These are phyloP conservation scores for Climacteris rufus DNA, from an alignment of 2,113 vertebrate genomes.

Conservation along the genomic window DNA sequence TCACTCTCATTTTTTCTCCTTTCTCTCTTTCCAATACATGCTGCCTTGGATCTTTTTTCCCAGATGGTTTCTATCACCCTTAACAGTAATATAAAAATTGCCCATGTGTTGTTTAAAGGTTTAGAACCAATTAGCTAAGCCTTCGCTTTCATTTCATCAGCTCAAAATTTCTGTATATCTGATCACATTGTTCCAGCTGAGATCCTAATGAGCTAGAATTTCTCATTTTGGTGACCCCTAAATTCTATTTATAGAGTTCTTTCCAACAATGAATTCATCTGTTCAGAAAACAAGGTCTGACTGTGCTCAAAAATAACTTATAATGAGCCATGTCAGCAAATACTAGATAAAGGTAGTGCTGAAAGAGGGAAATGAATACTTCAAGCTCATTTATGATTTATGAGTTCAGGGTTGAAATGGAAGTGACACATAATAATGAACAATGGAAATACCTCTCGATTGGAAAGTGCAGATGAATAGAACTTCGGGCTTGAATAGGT, in stretches of 20 bases:
- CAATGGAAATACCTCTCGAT: slow-evolving; percentile 33
- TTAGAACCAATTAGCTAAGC: not conserved
- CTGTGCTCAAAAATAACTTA: slow-evolving; percentile 48
- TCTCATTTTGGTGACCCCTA: slow-evolving; percentile 50
- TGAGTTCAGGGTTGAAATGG: slow-evolving; percentile 37
- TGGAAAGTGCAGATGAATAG: not conserved
- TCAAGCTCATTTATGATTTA: slow-evolving; percentile 65
- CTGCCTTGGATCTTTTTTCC: not conserved
- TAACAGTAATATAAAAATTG: not conserved
- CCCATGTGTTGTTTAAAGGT: not conserved
- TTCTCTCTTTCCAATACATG: not conserved
- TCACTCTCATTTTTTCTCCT: not conserved
- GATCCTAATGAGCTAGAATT: slow-evolving; percentile 7
- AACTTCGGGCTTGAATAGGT: not conserved
- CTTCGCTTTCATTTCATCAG: not conserved
- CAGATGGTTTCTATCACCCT: not conserved
- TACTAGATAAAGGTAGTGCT: slow-evolving; percentile 22
- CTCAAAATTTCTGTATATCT: not conserved
- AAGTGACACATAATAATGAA: not conserved
- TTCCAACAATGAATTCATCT: slow-evolving; percentile 54
- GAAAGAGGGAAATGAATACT: slow-evolving; percentile 58
- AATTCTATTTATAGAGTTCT: slow-evolving; percentile 72
- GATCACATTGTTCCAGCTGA: not conserved
- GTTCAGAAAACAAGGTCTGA: slow-evolving; percentile 43
- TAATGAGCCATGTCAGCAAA: slow-evolving; percentile 47